A percentile compares a stretch with the other conserved stretches of the same genome.
Conservation (phyloP, 2,888 invertebrate species). For the Aphodius granarius region DNA sequence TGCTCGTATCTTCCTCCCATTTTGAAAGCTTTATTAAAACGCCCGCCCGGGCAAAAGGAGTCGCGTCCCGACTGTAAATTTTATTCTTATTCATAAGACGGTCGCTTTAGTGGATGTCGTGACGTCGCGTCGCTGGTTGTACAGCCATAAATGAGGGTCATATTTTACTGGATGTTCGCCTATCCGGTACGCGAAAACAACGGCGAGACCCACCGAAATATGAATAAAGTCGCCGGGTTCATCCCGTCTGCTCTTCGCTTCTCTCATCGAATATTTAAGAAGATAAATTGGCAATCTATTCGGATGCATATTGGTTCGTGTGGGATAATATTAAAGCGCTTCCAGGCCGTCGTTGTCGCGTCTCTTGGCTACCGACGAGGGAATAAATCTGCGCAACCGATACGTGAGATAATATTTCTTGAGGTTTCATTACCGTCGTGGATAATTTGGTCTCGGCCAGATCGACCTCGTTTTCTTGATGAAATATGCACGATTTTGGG, state of each 20-base stretch:
- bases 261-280: slow-evolving; percentile 13
- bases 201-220: background rate
- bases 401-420: background rate
- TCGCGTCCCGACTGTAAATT: background rate
- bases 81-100: background rate
- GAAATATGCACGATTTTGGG: background rate
- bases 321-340: slow-evolving; percentile 3
- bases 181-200: background rate
- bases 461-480: background rate
- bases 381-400: background rate
- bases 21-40: background rate
- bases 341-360: background rate
- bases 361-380: too few relatives aligned
- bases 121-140: background rate
- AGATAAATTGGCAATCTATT: slow-evolving; percentile 14
- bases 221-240: background rate
- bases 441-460: background rate
- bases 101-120: background rate
- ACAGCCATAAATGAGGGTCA: background rate
- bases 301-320: slow-evolving; percentile 8
- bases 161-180: background rate
- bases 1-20: too few relatives aligned
- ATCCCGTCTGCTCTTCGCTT: background rate
- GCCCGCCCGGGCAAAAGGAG: background rate
- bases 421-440: background rate